Base-by-base conservation (phyloP, 2,888 invertebrate genomes). In the Xestobium rufovillosum region DNA sequence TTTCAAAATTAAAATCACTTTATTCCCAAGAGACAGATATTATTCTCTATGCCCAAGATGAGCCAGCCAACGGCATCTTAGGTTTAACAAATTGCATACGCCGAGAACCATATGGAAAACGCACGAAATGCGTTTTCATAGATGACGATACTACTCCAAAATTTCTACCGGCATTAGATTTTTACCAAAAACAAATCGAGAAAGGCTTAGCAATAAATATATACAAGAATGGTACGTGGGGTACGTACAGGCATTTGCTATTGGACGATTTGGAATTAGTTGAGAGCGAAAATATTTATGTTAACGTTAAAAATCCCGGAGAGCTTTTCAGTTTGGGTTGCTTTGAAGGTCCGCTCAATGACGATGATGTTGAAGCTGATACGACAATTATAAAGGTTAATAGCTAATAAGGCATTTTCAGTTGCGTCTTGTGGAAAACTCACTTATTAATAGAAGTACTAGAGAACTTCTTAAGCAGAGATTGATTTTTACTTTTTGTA, bases 151-250 rank as follows among this genome's bases (percentile, higher is more conserved):
- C 48, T 9, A 82, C 80, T 0, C 82, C 83, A 1, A 56, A 66
- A 2, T 87, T 87, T 48, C 73, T 78, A 46, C 61, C 76, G 2
- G 66, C 75, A 4, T 56, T 76, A 56, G 71, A 77, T 3, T 69
- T 84, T 31, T 85, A 83, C 56, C 67, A 70, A 14, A 65, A 70
- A 3, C 83, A 84, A 50, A 57, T 81, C 1, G 67, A 74, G 10
- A 76, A 80, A 48, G 83, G 89, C 57, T 63, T 94, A 44, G 79
- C 81, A 1, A 66, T 87, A 31, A 95, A 92, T 58, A 76, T 95
- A 17, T 76, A 71, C 45, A 73, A 75, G 47, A 66, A 79, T 53
- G 73, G 60, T 2, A 43, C 50, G n/a, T 75, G 51, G 71, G 70
- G 58, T n/a, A 81, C 83, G 1, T 89, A 86, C 59, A 75, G 89